Evolutionary conservation across 2,797 vertebrate species (phyloP).

Genomic region (Anas bahamensis): DNA sequence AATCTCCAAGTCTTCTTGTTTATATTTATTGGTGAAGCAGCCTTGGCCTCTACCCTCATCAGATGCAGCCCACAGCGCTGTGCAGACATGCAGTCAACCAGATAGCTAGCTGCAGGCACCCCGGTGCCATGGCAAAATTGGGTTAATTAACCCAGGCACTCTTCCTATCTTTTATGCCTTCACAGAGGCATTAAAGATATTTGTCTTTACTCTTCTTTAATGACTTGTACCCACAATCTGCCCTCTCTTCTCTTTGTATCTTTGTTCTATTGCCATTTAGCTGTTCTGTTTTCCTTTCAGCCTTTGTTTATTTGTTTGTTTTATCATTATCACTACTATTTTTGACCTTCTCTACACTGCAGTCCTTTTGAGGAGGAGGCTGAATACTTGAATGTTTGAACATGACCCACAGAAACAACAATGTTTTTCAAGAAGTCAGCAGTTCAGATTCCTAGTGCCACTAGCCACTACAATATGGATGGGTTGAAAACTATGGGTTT

Average conservation of each 20-base stretch:
- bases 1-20: not conserved
- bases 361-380: not conserved
- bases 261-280: not conserved
- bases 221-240: not conserved
- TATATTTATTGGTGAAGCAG: not conserved
- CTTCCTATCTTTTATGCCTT: not conserved
- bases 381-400: not conserved
- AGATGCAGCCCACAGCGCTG: not conserved
- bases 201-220: not conserved
- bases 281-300: not conserved
- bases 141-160: not conserved
- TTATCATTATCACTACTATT: not conserved
- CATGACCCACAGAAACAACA: not conserved
- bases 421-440: not conserved
- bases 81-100: rapidly evolving
- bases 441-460: not conserved
- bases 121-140: not conserved
- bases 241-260: not conserved
- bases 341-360: not conserved
- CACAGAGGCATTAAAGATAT: not conserved
- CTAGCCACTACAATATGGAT: not conserved
- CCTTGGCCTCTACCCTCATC: not conserved
- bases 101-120: not conserved
- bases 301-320: not conserved
- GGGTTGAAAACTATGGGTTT: not conserved